Evolutionary conservation across 1,140 invertebrate genomes (phyloP), one percentile per base, ranked within the genome.

Genomic region (Calephelis virginiensis): DNA sequence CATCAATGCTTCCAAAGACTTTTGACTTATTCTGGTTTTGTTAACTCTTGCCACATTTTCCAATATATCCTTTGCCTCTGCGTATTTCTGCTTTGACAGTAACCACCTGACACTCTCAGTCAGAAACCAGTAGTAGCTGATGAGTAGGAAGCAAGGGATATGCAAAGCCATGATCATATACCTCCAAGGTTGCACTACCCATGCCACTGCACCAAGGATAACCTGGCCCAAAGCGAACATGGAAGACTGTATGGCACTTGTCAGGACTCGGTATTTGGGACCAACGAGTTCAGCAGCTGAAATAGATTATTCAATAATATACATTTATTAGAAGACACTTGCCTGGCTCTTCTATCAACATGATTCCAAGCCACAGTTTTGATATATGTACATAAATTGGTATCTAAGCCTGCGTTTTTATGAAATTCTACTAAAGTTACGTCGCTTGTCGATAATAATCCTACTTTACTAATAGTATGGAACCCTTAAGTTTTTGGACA

Each of bases 101-200:
- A 96, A 89, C 96, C 96, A 97, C 68, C 96, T 89, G 17, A 94
- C 87, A 46, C 94, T 94, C 85, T 95, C 94, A 0, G 93, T 92
- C 11, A 94, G 73, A 43, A 94, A 77, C 84, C 93, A 93, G 37
- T 93, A 93, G 73, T 94, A 93, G 2, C 89, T 79, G 8, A 96
- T 80, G 6, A 94, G 86, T 0, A 94, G 76, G 5, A 96, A 74
- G 47, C 94, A 94, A 0, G 95, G 94, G 0, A 90, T 81, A 66
- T 96, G 96, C 11, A 95, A 87, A 6, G 93, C 86, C 14, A 95
- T 92, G 13, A 96, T 92, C 43, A 96, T 77, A 46, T 84, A 77
- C 45, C 95, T 91, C 96, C 96, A 97, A 66, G 95, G 92, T 40
- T 92, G 93, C 1, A 94, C 83, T 50, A 92, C 90, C 92, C 94